A percentile compares a stretch with the other conserved stretches of the same genome.
These are phyloP conservation scores for Stictocephala bisonia DNA, from an alignment of 2,888 invertebrate species.

Conservation along the genomic window DNA sequence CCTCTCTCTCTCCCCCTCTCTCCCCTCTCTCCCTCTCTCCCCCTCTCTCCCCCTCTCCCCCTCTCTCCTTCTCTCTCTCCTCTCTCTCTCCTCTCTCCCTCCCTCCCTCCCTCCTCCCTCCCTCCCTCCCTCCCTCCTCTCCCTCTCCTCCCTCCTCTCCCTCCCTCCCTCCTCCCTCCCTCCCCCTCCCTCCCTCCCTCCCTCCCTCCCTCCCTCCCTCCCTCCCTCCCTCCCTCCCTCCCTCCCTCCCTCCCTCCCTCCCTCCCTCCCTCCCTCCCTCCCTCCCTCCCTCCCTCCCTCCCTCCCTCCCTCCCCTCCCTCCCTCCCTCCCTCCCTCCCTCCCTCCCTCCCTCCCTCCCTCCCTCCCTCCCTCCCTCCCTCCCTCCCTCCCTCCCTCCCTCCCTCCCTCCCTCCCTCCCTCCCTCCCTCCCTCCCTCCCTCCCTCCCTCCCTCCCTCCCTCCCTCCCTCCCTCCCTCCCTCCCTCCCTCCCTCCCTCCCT, in stretches of 20 bases:
- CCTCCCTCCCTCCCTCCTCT: neutral
- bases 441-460: neutral
- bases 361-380: too few relatives aligned
- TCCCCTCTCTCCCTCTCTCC: neutral
- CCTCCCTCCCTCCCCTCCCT: conserved; percentile 40
- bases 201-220: neutral
- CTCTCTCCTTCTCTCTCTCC: neutral
- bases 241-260: conserved; percentile 8
- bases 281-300: conserved; percentile 39
- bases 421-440: neutral
- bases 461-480: conserved; percentile 30
- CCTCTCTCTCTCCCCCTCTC: conserved; percentile 21
- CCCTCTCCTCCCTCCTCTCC: neutral
- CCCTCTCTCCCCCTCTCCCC: neutral
- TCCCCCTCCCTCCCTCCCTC: neutral
- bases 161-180: neutral
- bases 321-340: too few relatives aligned
- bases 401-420: neutral
- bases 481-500: conserved; percentile 39
- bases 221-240: neutral
- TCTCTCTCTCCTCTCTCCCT: neutral
- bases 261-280: conserved; percentile 29
- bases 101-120: neutral
- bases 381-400: conserved; percentile 2
- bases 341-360: too few relatives aligned